Base-by-base conservation (phyloP, 2,797 vertebrate genomes). In the Myiotriccus ornatus region DNA sequence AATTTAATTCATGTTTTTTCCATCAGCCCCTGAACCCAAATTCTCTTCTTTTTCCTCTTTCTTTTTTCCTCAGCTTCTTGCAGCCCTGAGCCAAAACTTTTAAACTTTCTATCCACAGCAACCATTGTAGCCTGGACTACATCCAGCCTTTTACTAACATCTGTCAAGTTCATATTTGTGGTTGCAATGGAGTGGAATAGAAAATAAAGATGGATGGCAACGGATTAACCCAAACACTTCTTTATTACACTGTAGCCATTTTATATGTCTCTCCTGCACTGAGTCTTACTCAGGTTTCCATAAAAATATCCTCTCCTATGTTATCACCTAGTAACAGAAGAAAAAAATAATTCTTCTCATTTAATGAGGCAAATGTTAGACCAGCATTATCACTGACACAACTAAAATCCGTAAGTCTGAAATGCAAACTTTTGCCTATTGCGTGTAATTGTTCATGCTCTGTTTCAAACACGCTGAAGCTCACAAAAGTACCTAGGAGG, bases 81-180 rank as follows among this genome's bases (percentile, higher is more conserved):
- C 37, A 93, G 82, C 34, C 62, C 90, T 82, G 70, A 97, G 95
- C 63, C 69, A 97, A 92, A 95, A 92, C 57, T 84, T 92, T 63
- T 81, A 93, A 87, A 81, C 88, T 95, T 87, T 93, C 34, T 91
- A 73, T 90, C 89, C 86, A 91, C 71, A 87, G 67, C 76, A 94
- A 94, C 76, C 89, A 71, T 52, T 80, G 56, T 39, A 94, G 90
- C 52, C 89, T 93, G 96, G 95, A 93, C 59, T 71, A 59, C 32
- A 84, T 96, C 94, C 94, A 96, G 41, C 21, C 74, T 92, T 97
- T 94, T 92, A 78, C 78, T 85, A 95, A 92, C 95, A 90, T 97
- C 92, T 97, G 92, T 97, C 96, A 95, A 91, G 79, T 86, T 96
- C 93, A 95, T 92, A 97, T 93, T 93, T 87, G 94, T 94, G 76